Percentiles rank a stretch among this genome's conserved stretches.
These are phyloP conservation scores for Fratercula arctica DNA, from an alignment of 2,797 vertebrate genomes.

Conservation along the genomic window DNA sequence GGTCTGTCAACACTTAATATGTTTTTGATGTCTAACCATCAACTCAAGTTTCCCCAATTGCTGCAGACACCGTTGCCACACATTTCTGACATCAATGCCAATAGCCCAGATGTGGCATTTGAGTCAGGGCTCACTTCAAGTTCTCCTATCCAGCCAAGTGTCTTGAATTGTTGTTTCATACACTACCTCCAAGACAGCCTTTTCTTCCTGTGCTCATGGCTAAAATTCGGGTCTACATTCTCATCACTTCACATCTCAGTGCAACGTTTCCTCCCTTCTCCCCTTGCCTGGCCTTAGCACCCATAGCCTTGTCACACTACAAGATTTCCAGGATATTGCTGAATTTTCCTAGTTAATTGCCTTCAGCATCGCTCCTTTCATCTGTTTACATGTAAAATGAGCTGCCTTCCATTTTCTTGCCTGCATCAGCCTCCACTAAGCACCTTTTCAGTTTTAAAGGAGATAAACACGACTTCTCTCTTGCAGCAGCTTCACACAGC, in stretches of 20 bases:
- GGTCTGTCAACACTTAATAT: background rate
- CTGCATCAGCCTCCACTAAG: background rate
- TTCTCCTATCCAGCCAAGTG: background rate
- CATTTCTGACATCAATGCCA: background rate
- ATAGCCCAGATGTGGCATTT: fast-evolving
- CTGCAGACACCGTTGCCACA: background rate
- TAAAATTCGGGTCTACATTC: background rate
- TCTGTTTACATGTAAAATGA: background rate
- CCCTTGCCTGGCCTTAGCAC: background rate
- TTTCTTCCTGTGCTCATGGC: background rate
- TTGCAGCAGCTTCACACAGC: background rate
- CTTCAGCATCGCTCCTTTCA: background rate
- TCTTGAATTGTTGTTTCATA: background rate
- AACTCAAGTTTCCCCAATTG: background rate
- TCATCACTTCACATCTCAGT: background rate
- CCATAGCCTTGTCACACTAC: background rate
- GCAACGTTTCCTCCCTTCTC: background rate
- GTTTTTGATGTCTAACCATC: background rate
- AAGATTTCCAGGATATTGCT: background rate
- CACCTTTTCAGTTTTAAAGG: background rate
- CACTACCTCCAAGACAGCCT: background rate
- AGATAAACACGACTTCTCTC: background rate
- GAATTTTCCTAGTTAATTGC: background rate
- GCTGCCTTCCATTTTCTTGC: background rate
- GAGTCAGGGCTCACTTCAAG: background rate